phyloP scores from a whole-genome alignment of 2,113 vertebrate genomes.

The Mungos mungo region DNA sequence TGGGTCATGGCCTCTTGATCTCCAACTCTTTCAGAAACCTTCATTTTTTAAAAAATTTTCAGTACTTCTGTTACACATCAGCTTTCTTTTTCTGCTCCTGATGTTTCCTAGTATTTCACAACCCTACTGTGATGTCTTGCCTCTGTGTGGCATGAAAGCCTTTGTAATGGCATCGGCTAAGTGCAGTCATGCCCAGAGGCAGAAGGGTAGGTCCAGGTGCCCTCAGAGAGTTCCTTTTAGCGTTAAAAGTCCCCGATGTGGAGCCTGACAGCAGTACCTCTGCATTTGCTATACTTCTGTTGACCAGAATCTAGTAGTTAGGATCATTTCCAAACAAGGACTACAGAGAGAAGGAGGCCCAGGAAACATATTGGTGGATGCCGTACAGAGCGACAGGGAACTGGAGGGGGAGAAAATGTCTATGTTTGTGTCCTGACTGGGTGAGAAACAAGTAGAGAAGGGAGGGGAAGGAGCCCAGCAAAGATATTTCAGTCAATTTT shows the following conservation, averaged over 20 bases:
- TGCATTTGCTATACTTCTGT: not conserved
- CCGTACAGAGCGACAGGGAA: not conserved
- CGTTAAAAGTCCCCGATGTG: not conserved
- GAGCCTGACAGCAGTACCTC: not conserved
- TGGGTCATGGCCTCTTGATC: not conserved
- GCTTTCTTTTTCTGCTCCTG: slow-evolving; percentile 33
- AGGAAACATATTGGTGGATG: not conserved
- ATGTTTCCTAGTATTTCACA: slow-evolving; percentile 24
- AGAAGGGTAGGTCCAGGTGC: not conserved
- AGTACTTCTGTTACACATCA: not conserved
- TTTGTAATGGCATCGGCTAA: slow-evolving; percentile 47
- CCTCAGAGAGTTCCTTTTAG: slow-evolving; percentile 14
- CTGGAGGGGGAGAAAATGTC: not conserved
- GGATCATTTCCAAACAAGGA: slow-evolving; percentile 37
- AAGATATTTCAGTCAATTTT: slow-evolving; percentile 67
- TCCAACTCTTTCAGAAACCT: slow-evolving; percentile 45
- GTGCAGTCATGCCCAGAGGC: slow-evolving; percentile 6
- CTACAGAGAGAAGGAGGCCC: not conserved
- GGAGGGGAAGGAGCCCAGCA: not conserved
- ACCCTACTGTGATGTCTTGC: not conserved
- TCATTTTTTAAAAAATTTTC: not conserved
- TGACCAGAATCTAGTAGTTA: slow-evolving; percentile 19
- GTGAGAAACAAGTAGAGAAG: slow-evolving; percentile 20
- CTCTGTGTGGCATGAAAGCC: slow-evolving; percentile 42
- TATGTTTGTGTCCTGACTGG: not conserved